Conservation (phyloP, 1,140 invertebrate species). For the Calliphora vicina region DNA sequence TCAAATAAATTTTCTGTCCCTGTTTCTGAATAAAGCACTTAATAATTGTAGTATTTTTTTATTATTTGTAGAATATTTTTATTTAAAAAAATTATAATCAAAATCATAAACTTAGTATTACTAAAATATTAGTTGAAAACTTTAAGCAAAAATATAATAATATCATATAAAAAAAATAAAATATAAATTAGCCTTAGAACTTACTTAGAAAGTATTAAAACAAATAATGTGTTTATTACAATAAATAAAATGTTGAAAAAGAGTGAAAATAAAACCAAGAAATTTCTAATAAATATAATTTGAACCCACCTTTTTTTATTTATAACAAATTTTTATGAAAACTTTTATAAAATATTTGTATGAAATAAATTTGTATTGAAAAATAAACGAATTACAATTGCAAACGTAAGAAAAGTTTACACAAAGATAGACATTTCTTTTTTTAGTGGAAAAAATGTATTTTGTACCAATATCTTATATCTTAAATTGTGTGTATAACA, state of each 20-base stretch:
- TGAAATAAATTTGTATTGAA: neutral
- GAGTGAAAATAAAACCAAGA: neutral
- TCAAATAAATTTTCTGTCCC: no score
- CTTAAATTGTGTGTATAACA: no score
- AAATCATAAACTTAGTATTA: no score
- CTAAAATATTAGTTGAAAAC: no score
- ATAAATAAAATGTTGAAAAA: neutral
- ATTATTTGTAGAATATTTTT: no score
- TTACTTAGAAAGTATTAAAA: conserved; percentile 1
- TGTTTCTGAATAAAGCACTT: no score
- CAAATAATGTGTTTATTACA: neutral
- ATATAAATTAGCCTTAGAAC: neutral
- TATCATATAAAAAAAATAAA: neutral
- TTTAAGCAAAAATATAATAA: neutral
- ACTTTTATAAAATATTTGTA: neutral
- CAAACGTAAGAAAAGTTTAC: no score
- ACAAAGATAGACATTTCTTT: no score
- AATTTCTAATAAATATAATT: neutral
- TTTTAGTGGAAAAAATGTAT: neutral
- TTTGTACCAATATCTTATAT: no score
- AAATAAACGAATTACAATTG: neutral
- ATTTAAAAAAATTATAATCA: no score
- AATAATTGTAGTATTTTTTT: no score
- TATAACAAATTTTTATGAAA: neutral
- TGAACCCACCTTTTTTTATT: neutral